phyloP scores from a whole-genome alignment of 2,888 invertebrate genomes.

The Baronia brevicornis region DNA sequence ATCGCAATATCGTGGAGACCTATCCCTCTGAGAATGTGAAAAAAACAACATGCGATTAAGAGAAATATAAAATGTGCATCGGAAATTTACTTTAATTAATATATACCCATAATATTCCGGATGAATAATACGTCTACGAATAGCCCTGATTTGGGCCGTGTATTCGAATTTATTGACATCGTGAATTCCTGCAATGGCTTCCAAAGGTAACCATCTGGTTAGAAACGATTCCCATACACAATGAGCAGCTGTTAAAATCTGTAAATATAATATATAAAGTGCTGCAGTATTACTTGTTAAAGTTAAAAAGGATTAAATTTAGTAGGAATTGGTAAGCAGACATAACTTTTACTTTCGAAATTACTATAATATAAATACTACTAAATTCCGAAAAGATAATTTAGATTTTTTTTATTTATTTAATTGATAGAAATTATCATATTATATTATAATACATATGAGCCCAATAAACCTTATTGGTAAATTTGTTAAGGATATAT shows the following conservation, averaged over 20 bases:
- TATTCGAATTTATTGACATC: slow-evolving; percentile 43
- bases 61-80: not conserved
- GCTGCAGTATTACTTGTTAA: too few species aligned
- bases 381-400: too few species aligned
- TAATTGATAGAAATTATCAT: too few species aligned
- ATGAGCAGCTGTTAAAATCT: slow-evolving; percentile 66
- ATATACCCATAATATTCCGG: slow-evolving; percentile 61
- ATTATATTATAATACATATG: too few species aligned
- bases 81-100: slow-evolving; percentile 1
- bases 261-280: not conserved
- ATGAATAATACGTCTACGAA: slow-evolving; percentile 51
- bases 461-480: too few species aligned
- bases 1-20: slow-evolving; percentile 74
- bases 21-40: slow-evolving; percentile 42
- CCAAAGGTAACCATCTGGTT: slow-evolving; percentile 49
- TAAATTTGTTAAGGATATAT: too few species aligned
- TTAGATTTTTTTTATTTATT: too few species aligned
- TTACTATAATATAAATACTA: too few species aligned
- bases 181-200: slow-evolving; percentile 63
- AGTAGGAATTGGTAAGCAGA: too few species aligned
- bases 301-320: too few species aligned
- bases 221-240: slow-evolving; percentile 52
- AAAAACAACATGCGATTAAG: slow-evolving; percentile 1
- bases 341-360: too few species aligned
- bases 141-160: slow-evolving; percentile 45